These are phyloP conservation scores for Timema cristinae DNA, from an alignment of 2,888 invertebrate species.

Conservation along the genomic window DNA sequence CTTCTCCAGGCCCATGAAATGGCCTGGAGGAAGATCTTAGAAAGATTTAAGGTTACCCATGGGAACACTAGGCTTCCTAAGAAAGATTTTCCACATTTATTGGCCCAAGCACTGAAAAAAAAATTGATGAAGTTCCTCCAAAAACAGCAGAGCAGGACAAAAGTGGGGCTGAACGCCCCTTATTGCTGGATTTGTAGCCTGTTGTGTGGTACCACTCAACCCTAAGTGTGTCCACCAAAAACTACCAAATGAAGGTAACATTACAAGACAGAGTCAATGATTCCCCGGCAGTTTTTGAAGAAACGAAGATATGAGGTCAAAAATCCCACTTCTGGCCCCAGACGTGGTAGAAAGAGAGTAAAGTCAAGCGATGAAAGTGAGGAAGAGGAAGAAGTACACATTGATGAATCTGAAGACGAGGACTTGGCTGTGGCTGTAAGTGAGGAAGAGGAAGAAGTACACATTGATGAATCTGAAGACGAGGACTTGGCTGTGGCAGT, in stretches of 20 bases:
- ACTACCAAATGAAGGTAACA: not conserved
- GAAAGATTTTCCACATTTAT: not conserved
- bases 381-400: not conserved
- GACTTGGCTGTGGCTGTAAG: not conserved
- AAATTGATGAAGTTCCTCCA: not conserved
- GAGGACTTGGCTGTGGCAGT: not conserved
- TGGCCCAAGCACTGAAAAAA: not conserved
- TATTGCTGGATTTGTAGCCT: not conserved
- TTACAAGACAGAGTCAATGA: not conserved
- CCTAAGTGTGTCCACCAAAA: not conserved
- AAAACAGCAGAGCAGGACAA: not conserved
- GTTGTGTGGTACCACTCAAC: not conserved
- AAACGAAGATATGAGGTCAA: not conserved
- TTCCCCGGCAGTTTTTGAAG: not conserved
- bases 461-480: not conserved
- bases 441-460: not conserved
- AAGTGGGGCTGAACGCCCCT: not conserved
- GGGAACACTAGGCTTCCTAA: not conserved
- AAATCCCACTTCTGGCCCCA: not conserved
- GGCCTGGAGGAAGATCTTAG: not conserved
- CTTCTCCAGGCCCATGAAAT: constrained; percentile 5
- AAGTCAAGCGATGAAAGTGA: not conserved
- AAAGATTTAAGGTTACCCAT: not conserved
- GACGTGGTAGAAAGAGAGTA: not conserved
- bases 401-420: not conserved